These are phyloP conservation scores for Machimus atricapillus DNA, from an alignment of 2,888 invertebrate genomes.

Conservation along the genomic window DNA sequence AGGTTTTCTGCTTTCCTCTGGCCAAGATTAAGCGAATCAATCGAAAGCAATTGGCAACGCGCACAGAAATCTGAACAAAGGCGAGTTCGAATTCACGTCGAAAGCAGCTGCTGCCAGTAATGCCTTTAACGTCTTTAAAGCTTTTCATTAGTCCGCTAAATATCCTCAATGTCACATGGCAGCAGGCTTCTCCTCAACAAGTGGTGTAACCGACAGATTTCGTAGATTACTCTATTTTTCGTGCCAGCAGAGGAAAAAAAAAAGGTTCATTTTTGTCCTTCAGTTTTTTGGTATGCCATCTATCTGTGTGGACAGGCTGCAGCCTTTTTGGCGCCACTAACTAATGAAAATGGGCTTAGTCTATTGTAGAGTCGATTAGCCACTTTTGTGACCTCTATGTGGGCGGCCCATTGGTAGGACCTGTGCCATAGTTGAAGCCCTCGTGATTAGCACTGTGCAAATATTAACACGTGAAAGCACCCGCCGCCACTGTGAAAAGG, in stretches of 20 bases:
- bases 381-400: not conserved
- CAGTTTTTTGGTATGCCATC: not conserved
- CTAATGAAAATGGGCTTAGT: slow-evolving; percentile 10
- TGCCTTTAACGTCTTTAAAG: slow-evolving; percentile 24
- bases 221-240: not conserved
- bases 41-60: not conserved
- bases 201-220: slow-evolving; percentile 27
- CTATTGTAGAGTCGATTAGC: not conserved
- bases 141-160: not conserved
- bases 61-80: not conserved
- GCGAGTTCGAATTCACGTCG: not conserved
- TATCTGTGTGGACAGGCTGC: not conserved
- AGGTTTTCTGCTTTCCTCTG: not conserved
- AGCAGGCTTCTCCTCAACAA: slow-evolving; percentile 4
- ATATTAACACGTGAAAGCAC: not conserved
- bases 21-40: not conserved
- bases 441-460: not conserved
- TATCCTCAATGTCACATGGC: not conserved
- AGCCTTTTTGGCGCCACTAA: not conserved
- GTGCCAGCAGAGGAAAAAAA: not conserved
- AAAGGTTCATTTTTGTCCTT: slow-evolving; percentile 1
- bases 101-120: not conserved
- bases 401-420: not conserved
- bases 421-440: not conserved
- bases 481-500: not conserved